Evolutionary conservation across 2,888 invertebrate genomes (phyloP).

Genomic region (Seira sanloemensis): DNA sequence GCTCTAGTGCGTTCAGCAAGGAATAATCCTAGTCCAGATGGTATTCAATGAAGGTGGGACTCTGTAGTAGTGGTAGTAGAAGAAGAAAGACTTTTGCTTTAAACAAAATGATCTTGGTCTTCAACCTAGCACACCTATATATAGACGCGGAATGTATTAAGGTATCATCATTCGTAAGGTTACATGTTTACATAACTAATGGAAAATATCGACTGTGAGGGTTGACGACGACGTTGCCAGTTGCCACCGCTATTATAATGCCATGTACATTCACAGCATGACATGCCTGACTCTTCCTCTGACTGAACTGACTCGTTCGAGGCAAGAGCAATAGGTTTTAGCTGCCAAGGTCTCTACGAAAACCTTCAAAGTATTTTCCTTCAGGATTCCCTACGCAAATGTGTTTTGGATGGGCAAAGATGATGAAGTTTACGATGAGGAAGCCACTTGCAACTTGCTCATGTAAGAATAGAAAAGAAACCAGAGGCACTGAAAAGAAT

Average conservation of each 20-base stretch:
- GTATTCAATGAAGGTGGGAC: not conserved
- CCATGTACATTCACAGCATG: not conserved
- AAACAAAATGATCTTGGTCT: not conserved
- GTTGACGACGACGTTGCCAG: not conserved
- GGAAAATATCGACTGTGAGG: not conserved
- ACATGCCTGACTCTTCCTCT: not conserved
- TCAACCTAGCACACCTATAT: not conserved
- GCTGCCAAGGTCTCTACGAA: conserved; percentile 58
- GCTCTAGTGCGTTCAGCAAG: too few species aligned
- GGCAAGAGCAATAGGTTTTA: conserved; percentile 10
- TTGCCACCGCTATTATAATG: not conserved
- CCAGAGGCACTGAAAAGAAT: not conserved
- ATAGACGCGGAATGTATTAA: conserved; percentile 8
- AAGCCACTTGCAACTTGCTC: not conserved
- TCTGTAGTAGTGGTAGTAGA: not conserved
- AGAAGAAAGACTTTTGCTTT: not conserved
- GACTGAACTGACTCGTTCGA: conserved; percentile 1
- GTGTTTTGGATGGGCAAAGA: conserved; percentile 9
- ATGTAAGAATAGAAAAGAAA: not conserved
- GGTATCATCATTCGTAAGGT: not conserved
- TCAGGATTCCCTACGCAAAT: conserved; percentile 21
- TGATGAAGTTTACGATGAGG: conserved; percentile 10
- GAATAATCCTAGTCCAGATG: conserved; percentile 2
- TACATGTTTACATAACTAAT: conserved; percentile 11
- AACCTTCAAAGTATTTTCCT: conserved; percentile 54